A percentile compares a stretch with the other conserved stretches of the same genome.
Evolutionary conservation across 2,113 vertebrate genomes (phyloP).

Genomic region (Taxidea taxus): DNA sequence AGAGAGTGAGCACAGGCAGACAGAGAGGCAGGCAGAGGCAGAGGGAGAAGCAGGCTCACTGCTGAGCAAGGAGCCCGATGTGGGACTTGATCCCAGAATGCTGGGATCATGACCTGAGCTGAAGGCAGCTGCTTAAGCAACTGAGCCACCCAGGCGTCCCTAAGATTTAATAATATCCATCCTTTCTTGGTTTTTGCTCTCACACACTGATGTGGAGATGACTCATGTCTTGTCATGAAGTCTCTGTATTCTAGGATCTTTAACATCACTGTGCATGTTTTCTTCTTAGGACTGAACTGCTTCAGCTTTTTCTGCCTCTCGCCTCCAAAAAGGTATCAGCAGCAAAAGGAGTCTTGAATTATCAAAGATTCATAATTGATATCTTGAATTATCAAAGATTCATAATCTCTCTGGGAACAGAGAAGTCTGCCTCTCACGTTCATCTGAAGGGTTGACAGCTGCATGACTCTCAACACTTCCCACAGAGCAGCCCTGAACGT

Average conservation of each 20-base stretch:
- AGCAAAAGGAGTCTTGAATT: neutral
- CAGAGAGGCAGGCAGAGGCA: too few species aligned
- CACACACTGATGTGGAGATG: neutral
- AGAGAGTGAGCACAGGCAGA: too few species aligned
- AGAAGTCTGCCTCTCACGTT: neutral
- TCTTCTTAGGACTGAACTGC: neutral
- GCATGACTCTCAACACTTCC: neutral
- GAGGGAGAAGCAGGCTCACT: too few species aligned
- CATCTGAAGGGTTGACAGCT: neutral
- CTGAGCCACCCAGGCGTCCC: too few species aligned
- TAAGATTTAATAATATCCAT: neutral
- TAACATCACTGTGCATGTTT: neutral
- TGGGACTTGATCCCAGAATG: too few species aligned
- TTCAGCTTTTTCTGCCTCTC: neutral
- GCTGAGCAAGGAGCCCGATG: too few species aligned
- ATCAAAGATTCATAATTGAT: conserved; percentile 29
- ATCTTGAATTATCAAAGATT: conserved; percentile 28
- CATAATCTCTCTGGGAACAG: neutral
- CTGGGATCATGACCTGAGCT: too few species aligned
- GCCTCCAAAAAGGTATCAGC: neutral
- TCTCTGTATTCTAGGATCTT: neutral
- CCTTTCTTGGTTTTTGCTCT: neutral
- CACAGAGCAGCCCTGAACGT: neutral
- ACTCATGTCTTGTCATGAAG: neutral
- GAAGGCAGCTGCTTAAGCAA: too few species aligned